Percentiles rank a stretch among this genome's conserved stretches.
These are phyloP conservation scores for Pantala flavescens DNA, from an alignment of 1,140 invertebrate species.

Conservation along the genomic window DNA sequence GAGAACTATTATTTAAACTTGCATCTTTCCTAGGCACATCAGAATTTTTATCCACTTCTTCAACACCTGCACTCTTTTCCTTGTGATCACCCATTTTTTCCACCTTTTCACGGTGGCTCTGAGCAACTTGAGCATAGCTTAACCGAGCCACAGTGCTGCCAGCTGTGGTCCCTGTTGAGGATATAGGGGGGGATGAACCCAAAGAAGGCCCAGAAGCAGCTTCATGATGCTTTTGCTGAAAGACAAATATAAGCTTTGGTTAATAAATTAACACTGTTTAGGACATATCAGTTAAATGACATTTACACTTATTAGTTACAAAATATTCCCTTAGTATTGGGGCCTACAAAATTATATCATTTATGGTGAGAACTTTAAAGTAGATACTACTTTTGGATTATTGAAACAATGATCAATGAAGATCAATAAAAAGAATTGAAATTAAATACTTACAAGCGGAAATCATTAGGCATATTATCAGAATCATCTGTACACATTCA, in stretches of 20 bases:
- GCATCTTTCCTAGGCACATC: neutral
- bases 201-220: neutral
- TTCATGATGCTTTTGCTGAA: conserved; percentile 2
- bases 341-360: too few relatives aligned
- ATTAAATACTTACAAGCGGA: too few relatives aligned
- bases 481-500: too few relatives aligned
- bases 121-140: conserved; percentile 76
- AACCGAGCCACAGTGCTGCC: conserved; percentile 39
- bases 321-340: too few relatives aligned
- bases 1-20: neutral
- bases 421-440: too few relatives aligned
- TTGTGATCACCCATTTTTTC: neutral
- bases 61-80: neutral
- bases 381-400: too few relatives aligned
- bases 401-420: too few relatives aligned
- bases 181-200: conserved; percentile 18
- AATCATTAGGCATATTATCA: too few relatives aligned
- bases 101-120: conserved; percentile 51
- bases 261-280: too few relatives aligned
- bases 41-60: neutral
- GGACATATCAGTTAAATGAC: too few relatives aligned
- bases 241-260: neutral
- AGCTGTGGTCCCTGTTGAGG: neutral
- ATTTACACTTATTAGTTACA: too few relatives aligned
- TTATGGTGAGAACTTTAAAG: too few relatives aligned